Evolutionary conservation across 1,140 invertebrate genomes (phyloP), one percentile per base, ranked within the genome.

Genomic region (Dysdera silvatica): DNA sequence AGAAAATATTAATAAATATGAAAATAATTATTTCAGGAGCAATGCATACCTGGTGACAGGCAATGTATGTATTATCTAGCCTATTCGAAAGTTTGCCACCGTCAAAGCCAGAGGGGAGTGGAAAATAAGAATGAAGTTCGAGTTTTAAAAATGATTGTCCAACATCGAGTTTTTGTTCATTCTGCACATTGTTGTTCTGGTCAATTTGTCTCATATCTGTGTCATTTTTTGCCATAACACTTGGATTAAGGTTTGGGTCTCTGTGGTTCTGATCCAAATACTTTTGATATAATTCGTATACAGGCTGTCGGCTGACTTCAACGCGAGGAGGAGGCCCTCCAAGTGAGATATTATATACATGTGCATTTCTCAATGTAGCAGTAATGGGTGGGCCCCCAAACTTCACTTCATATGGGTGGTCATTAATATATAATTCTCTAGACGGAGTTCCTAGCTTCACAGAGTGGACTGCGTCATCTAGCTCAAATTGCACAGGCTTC

Each of bases 371-470:
- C 51, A 86, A 81, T 54, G 94, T 85, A 1, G 91, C 85, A 71
- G 78, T 74, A 68, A 92, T 90, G 0, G 93, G 92, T 40, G 95
- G 79, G 10, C 92, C 94, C 48, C 93, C 94, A 79, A 95, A 97
- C 65, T 91, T 85, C 2, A 89, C 89, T 71, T 92, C 88, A 72
- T 91, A 90, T 2, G 87, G 84, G 68, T 84, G 81, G 41, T 89
- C 88, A 72, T 94, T 91, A 10, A 95, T 82, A 67, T 87, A 92
- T 1, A 99, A 77, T 74, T 98, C 94, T 54, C 91, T 80, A 0
- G 91, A 93, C 0, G 94, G 94, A 23, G 87, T 88, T 33, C 95
- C 95, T 64, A 98, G 86, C 68, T 86, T 82, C 31, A 98, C 87
- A 61, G 84, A 80, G 68, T 78, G 79, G 33, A 71, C 70, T 45